Base-by-base conservation (phyloP, 37 sponge, comb jelly and placozoan genomes). In the Petrosia ficiformis region DNA sequence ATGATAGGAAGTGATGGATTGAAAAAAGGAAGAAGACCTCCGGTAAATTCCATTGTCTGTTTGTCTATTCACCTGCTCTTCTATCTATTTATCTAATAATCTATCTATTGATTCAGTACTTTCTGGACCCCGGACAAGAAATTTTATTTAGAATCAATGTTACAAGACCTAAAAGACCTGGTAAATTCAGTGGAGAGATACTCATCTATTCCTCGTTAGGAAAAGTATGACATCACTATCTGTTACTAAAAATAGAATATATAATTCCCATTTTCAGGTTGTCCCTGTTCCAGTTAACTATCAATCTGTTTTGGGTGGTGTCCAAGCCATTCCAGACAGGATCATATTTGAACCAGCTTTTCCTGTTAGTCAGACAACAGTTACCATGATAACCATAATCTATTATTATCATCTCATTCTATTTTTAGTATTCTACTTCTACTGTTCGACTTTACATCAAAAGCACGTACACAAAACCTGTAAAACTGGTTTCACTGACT, bases 151-250 rank as follows among this genome's bases (percentile, higher is more conserved):
- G 70, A 25, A 79, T 90, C 37, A 85, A 77, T 25, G 66, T 90
- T 10, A 65, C 91, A 6, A 34, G 73, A 59, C 86, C 86, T 1
- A 74, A 81, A 32, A 68, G n/a, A 21, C 57, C 68, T 8, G 86
- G 91, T 3, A 74, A 67, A 0, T 82, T 70, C 44, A 56, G 39
- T 41, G 91, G 91, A n/a, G 91, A 90, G 65, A 58, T 90, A 3
- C 22, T 70, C 25, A 34, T 90, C 2, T 48, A 71, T 38, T 84
- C 82, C 1, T 90, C 91, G 21, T 74, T 85, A 39, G 86, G 80
- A 31, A 77, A 73, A 38, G 77, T 89, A 33, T 29, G 57, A 24
- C 58, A 31, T 36, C n/a, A 11, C 11, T 36, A 35, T 10, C 21
- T 34, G 41, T 40, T 34, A 8, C 6, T 30, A 10, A 34, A 8